Conservation (phyloP, 2,888 invertebrate genomes). For the Lepidochitona cinerea region DNA sequence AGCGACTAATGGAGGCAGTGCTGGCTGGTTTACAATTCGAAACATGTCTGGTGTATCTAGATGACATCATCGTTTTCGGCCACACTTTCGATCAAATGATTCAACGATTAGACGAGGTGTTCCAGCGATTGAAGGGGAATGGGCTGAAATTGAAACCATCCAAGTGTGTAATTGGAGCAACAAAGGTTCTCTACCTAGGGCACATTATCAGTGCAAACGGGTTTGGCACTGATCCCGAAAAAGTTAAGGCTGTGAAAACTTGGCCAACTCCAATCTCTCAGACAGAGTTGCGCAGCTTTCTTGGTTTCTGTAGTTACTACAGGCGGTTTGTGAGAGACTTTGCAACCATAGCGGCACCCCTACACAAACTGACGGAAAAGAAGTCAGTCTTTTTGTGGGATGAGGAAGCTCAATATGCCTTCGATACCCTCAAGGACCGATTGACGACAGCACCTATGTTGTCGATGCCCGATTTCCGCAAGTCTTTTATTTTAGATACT, state of each 20-base stretch:
- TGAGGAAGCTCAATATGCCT: slow-evolving; percentile 13
- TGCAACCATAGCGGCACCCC: background rate
- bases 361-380: slow-evolving; percentile 13
- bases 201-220: slow-evolving; percentile 27
- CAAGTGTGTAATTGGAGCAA: slow-evolving; percentile 34
- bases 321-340: background rate
- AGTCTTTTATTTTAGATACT: slow-evolving; percentile 29
- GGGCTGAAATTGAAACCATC: slow-evolving; percentile 34
- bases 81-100: slow-evolving; percentile 33
- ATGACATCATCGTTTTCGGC: slow-evolving; percentile 58
- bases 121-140: slow-evolving; percentile 27
- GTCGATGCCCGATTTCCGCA: slow-evolving; percentile 18
- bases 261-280: slow-evolving; percentile 25
- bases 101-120: slow-evolving; percentile 19
- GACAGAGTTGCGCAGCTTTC: slow-evolving; percentile 29
- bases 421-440: slow-evolving; percentile 20
- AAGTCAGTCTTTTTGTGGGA: slow-evolving; percentile 17
- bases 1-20: slow-evolving; percentile 55
- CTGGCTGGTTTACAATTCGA: slow-evolving; percentile 42
- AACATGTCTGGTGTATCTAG: slow-evolving; percentile 63
- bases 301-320: slow-evolving; percentile 37
- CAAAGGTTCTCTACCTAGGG: slow-evolving; percentile 35
- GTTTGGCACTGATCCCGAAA: slow-evolving; percentile 24
- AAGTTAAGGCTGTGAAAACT: slow-evolving; percentile 24
- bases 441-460: slow-evolving; percentile 30